A percentile compares a stretch with the other conserved stretches of the same genome.
These are phyloP conservation scores for Stichodactyla helianthus DNA, from an alignment of 64 coral and sea anemone genomes.

Conservation along the genomic window DNA sequence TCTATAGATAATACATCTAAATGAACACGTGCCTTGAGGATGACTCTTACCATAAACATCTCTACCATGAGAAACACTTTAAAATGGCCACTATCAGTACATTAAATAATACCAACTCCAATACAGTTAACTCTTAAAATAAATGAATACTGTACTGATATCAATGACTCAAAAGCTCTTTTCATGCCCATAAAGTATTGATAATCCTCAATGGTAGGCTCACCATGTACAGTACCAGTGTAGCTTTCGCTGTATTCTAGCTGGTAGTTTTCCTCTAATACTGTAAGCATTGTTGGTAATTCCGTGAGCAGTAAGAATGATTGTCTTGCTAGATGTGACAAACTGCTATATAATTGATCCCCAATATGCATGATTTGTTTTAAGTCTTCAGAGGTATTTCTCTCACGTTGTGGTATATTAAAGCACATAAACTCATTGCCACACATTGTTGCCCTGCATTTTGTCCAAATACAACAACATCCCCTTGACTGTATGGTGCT, in stretches of 20 bases:
- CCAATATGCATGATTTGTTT: constrained; percentile 60
- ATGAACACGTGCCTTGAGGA: constrained; percentile 51
- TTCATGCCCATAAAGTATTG: constrained; percentile 34
- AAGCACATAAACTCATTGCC: constrained; percentile 59
- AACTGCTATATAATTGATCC: constrained; percentile 44
- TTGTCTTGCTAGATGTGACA: constrained; percentile 39
- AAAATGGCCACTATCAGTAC: constrained; percentile 43
- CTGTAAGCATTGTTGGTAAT: constrained; percentile 44
- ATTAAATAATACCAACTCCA: constrained; percentile 39
- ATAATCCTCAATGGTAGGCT: constrained; percentile 29
- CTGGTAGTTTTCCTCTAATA: constrained; percentile 34
- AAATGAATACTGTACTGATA: constrained; percentile 42
- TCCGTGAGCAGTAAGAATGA: constrained; percentile 59
- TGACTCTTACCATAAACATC: constrained; percentile 51
- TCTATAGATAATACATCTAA: constrained; percentile 47
- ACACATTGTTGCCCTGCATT: constrained; percentile 62
- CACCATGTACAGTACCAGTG: constrained; percentile 29
- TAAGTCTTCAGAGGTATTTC: constrained; percentile 33
- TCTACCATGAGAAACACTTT: constrained; percentile 58
- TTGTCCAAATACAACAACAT: constrained; percentile 31
- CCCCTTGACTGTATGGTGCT: constrained; percentile 61
- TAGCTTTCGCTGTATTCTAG: constrained; percentile 45
- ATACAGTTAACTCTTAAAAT: constrained; percentile 42
- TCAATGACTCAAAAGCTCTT: constrained; percentile 45
- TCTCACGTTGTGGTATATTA: constrained; percentile 43